Base-by-base conservation (phyloP, 2,888 invertebrate genomes). In the Pollenia amentaria region DNA sequence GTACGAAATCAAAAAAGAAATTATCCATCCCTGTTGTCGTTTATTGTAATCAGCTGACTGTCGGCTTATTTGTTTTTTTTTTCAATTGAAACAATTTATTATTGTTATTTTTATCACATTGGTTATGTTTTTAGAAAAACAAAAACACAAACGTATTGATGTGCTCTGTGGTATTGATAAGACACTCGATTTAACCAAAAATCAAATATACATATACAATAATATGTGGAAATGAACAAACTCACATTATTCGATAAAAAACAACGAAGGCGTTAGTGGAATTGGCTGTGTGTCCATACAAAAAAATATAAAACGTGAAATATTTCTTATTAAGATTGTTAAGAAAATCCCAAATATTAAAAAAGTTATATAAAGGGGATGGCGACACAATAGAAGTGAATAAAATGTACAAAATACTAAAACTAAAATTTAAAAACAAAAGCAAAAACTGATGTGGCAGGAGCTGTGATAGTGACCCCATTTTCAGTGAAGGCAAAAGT, bases 51-150 rank as follows among this genome's bases (percentile, higher is more conserved):
- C 85, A 86, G 85, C 85, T 86, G 86, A 44, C 55, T 57, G 78
- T 86, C 86, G 83, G 86, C 51, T 7, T 81, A 38, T 86, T 86
- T 79, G 67, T 57, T 73, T 57, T 77, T 84, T 69, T 70, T 65
- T 69, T 16, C 51, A 67, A 62, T 73, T 79, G 60, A 40, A 72
- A 14, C 48, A 64, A 48, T 65, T 70, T 38, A 48, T 73, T 65
- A 55, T 70, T 80, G 62, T 80, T 81, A 38, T 67, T 70, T 62
- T 80, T 69, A n/a, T 57, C 69, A 9, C 21, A 53, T 55, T 75
- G 55, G 57, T 51, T 77, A 75, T 48, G 11, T 46, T 76, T 48
- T 60, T 21, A 51, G n/a, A 69, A 79, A 78, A 78, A 72, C 29
- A 55, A 83, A 76, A 65, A 11, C 69, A 16, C 44, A 78, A 38